phyloP scores from a whole-genome alignment of 2,888 invertebrate species.

The Aporophyla nigra region DNA sequence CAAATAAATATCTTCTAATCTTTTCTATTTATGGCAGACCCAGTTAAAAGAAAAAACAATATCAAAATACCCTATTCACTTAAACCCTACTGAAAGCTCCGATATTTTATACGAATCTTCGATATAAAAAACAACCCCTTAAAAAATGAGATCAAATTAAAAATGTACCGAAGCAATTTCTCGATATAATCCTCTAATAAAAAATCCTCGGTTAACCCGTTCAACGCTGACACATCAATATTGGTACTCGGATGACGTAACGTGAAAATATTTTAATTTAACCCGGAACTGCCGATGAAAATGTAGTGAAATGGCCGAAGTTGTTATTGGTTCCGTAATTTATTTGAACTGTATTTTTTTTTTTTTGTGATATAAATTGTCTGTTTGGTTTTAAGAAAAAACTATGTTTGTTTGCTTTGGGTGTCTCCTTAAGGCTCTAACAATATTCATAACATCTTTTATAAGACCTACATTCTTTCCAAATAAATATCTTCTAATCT shows the following conservation, averaged over 20 bases:
- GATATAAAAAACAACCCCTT: slow-evolving; percentile 32
- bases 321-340: slow-evolving; percentile 14
- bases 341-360: background rate
- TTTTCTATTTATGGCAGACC: too few species aligned
- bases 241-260: slow-evolving; percentile 45
- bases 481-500: too few species aligned
- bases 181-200: slow-evolving; percentile 60
- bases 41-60: background rate
- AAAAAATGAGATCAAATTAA: slow-evolving; percentile 56
- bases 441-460: too few species aligned
- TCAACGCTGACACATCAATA: slow-evolving; percentile 60
- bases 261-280: slow-evolving; percentile 54
- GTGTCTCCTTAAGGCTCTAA: too few species aligned
- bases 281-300: slow-evolving; percentile 27
- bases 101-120: slow-evolving; percentile 46
- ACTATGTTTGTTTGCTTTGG: too few species aligned
- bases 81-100: background rate
- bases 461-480: too few species aligned
- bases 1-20: too few species aligned
- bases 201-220: slow-evolving; percentile 51
- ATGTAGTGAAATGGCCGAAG: slow-evolving; percentile 18
- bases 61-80: background rate
- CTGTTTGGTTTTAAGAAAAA: too few species aligned
- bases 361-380: background rate
- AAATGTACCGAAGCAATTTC: slow-evolving; percentile 51